Conservation (phyloP, 92 coral and sea anemone species). For the Zoanthus solanderi region DNA sequence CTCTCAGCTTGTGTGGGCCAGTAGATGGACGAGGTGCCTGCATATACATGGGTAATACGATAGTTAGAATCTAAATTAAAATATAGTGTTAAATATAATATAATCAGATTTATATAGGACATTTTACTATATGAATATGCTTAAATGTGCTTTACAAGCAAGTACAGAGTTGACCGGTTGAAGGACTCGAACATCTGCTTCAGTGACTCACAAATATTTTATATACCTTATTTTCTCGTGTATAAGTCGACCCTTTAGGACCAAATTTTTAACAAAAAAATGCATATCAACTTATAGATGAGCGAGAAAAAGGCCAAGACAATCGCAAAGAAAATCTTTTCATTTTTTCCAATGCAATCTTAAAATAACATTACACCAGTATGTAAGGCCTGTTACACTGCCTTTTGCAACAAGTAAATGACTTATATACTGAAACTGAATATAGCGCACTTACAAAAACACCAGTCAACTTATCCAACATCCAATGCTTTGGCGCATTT, state of each 20-base stretch:
- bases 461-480: conserved; percentile 99
- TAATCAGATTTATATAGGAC: no score
- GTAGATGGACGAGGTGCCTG: conserved; percentile 99
- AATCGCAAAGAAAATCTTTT: no score
- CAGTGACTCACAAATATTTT: no score
- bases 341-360: not conserved
- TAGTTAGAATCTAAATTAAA: not conserved
- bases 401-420: not conserved
- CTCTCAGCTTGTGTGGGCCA: conserved; percentile 99
- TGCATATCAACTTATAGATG: no score
- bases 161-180: no score
- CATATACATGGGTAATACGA: not conserved
- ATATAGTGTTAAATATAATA: not conserved
- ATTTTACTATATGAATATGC: no score
- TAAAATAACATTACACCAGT: not conserved
- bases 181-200: no score
- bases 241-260: no score
- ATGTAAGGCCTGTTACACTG: not conserved
- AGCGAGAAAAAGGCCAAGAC: no score
- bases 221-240: no score
- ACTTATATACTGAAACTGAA: not conserved
- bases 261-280: no score
- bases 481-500: conserved; percentile 99
- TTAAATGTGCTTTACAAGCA: no score
- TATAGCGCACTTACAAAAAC: conserved; percentile 81